Evolutionary conservation across 2,888 invertebrate genomes (phyloP), one percentile per base, ranked within the genome.

Genomic region (Ctena decussata): DNA sequence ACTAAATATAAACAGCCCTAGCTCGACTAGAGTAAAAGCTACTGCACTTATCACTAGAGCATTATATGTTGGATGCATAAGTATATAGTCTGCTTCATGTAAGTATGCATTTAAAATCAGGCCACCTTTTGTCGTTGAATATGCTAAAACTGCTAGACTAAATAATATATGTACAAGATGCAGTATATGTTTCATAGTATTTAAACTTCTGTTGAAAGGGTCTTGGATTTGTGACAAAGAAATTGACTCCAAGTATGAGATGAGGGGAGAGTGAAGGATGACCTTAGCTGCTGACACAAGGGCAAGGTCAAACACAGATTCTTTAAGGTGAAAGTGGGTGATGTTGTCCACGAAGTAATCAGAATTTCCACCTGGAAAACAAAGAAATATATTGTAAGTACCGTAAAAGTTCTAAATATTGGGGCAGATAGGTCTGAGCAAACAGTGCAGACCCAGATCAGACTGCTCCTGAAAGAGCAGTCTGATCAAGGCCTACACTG

Each of bases 241-340:
- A 0, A 77, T 49, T 27, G 91, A 84, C 79, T 95, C 94, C 77
- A 95, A 84, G 24, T 82, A 81, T 0, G 92, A 81, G 32, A 92
- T 87, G 6, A 92, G 15, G 8, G 92, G 83, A 49, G 93, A 81
- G n/a, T 92, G 76, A 12, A 92, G 32, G 24, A 94, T 80, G 32
- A 91, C 80, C 87, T 95, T 95, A n/a, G 92, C 30, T 6, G 89
- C 69, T 6, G 94, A 87, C 30, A 95, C 60, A 1, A 95, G 57
- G 21, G 93, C 94, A 39, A 95, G 86, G 90, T 95, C 95, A 92
- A 95, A 95, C 3, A 94, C 93, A 0, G 95, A 95, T 41, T 92
- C 82, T 1, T 78, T 86, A 39, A 95, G 74, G 35, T 93, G 90
- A 74, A 94, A 95, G 53, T 92, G 74, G 1, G 90, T 75, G n/a